Evolutionary conservation across 2,888 invertebrate genomes (phyloP).

Genomic region (Chrysomela aeneicollis): DNA sequence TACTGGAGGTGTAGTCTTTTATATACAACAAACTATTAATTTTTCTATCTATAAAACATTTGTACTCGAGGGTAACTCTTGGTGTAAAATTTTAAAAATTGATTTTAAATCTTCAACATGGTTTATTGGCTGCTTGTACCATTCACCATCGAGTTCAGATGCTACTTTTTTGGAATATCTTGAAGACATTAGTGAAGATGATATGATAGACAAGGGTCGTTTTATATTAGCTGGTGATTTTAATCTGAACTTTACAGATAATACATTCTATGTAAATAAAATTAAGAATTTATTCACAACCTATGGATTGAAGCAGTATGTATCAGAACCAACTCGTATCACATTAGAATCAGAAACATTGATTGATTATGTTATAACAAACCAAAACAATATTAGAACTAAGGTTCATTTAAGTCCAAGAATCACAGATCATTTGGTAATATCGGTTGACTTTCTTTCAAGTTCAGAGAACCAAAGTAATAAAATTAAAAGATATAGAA

Average conservation of each 20-base stretch:
- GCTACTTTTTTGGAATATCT: constrained; percentile 2
- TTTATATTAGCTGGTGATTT: constrained; percentile 5
- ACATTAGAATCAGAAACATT: constrained; percentile 3
- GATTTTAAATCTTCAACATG: background rate
- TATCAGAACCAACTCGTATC: constrained; percentile 7
- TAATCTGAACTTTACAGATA: constrained; percentile 1
- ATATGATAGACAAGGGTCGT: too few species aligned
- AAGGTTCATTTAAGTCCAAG: background rate
- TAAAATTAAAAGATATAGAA: background rate
- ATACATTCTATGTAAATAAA: background rate
- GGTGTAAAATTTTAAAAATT: constrained; percentile 6
- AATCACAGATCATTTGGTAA: constrained; percentile 12
- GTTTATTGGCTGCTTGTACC: background rate
- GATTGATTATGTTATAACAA: constrained; percentile 7
- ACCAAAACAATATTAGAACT: constrained; percentile 1
- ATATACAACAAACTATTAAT: background rate
- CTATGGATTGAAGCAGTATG: constrained; percentile 3
- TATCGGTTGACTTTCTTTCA: background rate
- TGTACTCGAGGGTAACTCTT: constrained; percentile 1
- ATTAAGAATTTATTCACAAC: background rate
- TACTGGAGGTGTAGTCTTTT: background rate
- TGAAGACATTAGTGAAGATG: constrained; percentile 7
- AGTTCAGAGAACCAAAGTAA: constrained; percentile 6
- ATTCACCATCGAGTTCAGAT: background rate
- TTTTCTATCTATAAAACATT: constrained; percentile 1